Conservation (phyloP, 2,888 invertebrate genomes). For the Urechis unicinctus region DNA sequence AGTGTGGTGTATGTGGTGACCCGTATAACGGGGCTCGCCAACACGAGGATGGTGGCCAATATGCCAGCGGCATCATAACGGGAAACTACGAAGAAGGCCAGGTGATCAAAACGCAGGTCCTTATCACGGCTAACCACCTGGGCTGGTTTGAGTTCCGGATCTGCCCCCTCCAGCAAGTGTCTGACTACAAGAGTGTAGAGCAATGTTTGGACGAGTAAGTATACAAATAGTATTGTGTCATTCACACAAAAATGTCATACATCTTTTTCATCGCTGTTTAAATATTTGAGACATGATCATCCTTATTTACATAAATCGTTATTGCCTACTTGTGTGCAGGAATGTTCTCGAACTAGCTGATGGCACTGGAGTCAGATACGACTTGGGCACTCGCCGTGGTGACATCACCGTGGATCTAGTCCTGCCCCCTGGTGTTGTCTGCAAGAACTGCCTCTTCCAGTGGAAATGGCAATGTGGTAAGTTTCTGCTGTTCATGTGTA, state of each 20-base stretch:
- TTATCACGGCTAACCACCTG: conserved; percentile 18
- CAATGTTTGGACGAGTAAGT: neutral
- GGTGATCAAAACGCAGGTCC: conserved; percentile 4
- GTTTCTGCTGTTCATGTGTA: too few relatives aligned
- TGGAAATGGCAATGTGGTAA: conserved; percentile 23
- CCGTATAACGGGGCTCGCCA: conserved; percentile 11
- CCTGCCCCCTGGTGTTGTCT: conserved; percentile 13
- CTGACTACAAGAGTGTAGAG: neutral
- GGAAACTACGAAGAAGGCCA: conserved; percentile 6
- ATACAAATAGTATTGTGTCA: too few relatives aligned
- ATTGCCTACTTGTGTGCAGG: too few relatives aligned
- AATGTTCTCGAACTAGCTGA: conserved; percentile 13
- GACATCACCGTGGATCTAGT: conserved; percentile 1
- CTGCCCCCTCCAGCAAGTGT: conserved; percentile 7
- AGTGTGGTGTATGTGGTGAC: conserved; percentile 22
- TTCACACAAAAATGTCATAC: too few relatives aligned
- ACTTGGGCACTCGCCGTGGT: neutral
- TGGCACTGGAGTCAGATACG: conserved; percentile 10
- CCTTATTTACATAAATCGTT: too few relatives aligned
- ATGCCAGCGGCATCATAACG: conserved; percentile 14
- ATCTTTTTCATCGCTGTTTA: too few relatives aligned
- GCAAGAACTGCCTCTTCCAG: conserved; percentile 20
- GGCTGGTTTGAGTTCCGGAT: conserved; percentile 21
- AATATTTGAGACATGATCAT: too few relatives aligned
- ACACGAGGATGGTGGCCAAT: conserved; percentile 21